These are phyloP conservation scores for Scolopax rusticola DNA, from an alignment of 2,797 vertebrate genomes.

Conservation along the genomic window DNA sequence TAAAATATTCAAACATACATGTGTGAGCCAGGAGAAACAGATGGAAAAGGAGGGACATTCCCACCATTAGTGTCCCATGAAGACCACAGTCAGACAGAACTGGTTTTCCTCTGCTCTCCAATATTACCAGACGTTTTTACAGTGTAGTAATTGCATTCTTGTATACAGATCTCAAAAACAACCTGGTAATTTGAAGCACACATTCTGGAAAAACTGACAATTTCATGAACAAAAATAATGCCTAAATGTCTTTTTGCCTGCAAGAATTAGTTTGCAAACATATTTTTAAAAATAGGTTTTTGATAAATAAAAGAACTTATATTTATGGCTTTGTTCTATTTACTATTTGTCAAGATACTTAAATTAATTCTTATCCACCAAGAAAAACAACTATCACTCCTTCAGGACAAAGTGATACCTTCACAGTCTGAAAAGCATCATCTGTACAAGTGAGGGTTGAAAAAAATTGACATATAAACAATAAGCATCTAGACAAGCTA, in stretches of 20 bases:
- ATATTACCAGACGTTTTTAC: neutral
- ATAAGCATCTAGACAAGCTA: neutral
- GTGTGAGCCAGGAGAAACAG: neutral
- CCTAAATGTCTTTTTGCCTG: neutral
- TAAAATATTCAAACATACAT: neutral
- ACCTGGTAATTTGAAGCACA: neutral
- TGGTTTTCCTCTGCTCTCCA: neutral
- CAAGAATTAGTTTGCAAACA: neutral
- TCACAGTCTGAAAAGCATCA: conserved; percentile 5
- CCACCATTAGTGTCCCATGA: neutral
- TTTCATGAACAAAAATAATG: neutral
- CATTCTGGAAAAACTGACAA: neutral
- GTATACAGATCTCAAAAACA: neutral
- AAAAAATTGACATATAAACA: neutral
- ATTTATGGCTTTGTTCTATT: neutral
- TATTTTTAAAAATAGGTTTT: neutral
- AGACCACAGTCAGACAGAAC: neutral
- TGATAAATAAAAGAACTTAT: neutral
- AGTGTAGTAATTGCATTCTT: neutral
- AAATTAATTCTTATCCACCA: neutral
- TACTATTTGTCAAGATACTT: neutral
- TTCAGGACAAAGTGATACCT: conserved; percentile 10
- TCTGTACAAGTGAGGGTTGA: neutral
- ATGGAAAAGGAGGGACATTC: neutral
- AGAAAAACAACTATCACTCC: neutral